Base-by-base conservation (phyloP, 2,888 invertebrate genomes). In the Anorthoa munda region DNA sequence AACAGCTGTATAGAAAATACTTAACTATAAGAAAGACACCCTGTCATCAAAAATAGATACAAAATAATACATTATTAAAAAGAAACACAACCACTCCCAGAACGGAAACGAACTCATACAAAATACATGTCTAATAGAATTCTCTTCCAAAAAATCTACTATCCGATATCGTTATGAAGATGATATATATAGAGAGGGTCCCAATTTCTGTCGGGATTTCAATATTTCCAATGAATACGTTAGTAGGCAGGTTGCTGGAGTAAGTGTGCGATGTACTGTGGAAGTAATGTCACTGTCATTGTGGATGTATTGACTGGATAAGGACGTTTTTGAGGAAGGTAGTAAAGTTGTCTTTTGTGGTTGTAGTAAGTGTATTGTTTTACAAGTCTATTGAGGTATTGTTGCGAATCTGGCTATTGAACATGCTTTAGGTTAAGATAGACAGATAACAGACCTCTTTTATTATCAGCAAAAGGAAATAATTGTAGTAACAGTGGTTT, bases 151-250 rank as follows among this genome's bases (percentile, higher is more conserved):
- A 79, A 82, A 68, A 80, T 77, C 50, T 67, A 75, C 69, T 69
- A 72, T 66, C 72, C 71, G 79, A 81, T 79, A 72, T 70, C 78
- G 65, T 74, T 76, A 83, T 74, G 67, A 75, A 76, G 76, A 87
- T 86, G 87, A 88, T 87, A 87, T 86, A 90, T 83, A 87, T 83
- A 82, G 59, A 84, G 82, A 81, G 82, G 86, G 82, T 81, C 84
- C 84, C 86, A 86, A 83, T 87, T 90, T 87, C 84, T 79, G 84
- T 75, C 46, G 75, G 85, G 86, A 89, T 90, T 90, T 88, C 88
- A 89, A 89, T 89, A 89, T 88, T 89, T 90, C 85, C 90, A 89
- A 90, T 91, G 91, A 90, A 91, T 91, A 90, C 84, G 86, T 90
- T 88, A 90, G 88, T 84, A 88, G 90, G 71, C 59, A 75, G 71